Conservation (phyloP, 2,888 invertebrate genomes). For the Caenorhabditis sp. region DNA sequence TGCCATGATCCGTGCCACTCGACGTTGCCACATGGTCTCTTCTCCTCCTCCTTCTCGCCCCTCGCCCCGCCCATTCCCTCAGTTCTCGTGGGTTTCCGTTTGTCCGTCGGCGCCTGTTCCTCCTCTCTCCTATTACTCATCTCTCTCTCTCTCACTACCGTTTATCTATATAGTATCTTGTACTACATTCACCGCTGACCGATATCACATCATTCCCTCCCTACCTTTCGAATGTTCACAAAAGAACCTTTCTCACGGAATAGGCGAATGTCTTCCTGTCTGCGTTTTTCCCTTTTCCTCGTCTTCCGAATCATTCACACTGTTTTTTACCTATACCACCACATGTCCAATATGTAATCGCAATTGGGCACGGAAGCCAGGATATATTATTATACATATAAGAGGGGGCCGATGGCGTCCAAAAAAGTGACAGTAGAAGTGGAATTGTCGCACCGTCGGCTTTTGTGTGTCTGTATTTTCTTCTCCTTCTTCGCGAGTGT, state of each 20-base stretch:
- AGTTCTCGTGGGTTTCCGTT: slow-evolving; percentile 22
- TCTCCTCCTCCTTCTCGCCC: not conserved
- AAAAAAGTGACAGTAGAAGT: slow-evolving; percentile 50
- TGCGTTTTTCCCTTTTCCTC: not conserved
- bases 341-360: slow-evolving; percentile 20
- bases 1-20: slow-evolving; percentile 50
- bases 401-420: slow-evolving; percentile 29
- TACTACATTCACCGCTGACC: slow-evolving; percentile 17
- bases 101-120: slow-evolving; percentile 6
- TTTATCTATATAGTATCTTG: slow-evolving; percentile 31
- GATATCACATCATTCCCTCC: not conserved
- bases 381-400: slow-evolving; percentile 54
- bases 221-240: slow-evolving; percentile 8
- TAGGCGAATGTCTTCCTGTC: not conserved
- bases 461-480: slow-evolving; percentile 49
- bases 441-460: slow-evolving; percentile 45
- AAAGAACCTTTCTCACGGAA: not conserved
- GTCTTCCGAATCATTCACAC: slow-evolving; percentile 37
- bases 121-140: slow-evolving; percentile 33
- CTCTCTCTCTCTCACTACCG: slow-evolving; percentile 27
- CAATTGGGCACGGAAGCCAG: slow-evolving; percentile 39
- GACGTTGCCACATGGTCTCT: slow-evolving; percentile 49
- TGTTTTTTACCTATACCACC: slow-evolving; percentile 21
- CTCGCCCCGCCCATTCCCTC: slow-evolving; percentile 39
- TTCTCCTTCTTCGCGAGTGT: slow-evolving; percentile 12